These are phyloP conservation scores for Hoplostethus atlanticus DNA, from an alignment of 2,797 vertebrate species.

Conservation along the genomic window DNA sequence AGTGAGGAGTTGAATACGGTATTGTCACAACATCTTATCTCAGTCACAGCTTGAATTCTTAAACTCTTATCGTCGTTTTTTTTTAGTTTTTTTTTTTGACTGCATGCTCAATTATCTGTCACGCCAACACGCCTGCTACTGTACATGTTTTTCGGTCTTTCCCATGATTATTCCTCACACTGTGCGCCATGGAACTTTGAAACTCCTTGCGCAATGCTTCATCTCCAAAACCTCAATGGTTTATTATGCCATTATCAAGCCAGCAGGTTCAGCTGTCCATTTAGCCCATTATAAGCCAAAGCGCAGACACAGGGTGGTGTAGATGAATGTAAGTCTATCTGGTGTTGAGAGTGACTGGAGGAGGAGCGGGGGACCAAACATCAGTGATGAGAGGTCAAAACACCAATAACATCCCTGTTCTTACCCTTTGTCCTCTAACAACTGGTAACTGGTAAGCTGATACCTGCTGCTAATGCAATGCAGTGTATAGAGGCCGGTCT, in stretches of 20 bases:
- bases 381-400: too few relatives aligned
- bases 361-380: too few relatives aligned
- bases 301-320: slow-evolving; percentile 25
- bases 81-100: slow-evolving; percentile 40
- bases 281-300: slow-evolving; percentile 14
- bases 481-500: too few relatives aligned
- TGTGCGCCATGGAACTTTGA: slow-evolving; percentile 42
- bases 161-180: slow-evolving; percentile 43
- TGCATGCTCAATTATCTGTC: slow-evolving; percentile 71
- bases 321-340: slow-evolving; percentile 18
- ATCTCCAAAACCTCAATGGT: slow-evolving; percentile 40
- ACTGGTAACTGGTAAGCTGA: too few relatives aligned
- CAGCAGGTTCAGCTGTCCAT: slow-evolving; percentile 45
- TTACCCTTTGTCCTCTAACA: too few relatives aligned
- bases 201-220: slow-evolving; percentile 7
- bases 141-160: slow-evolving; percentile 56
- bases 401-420: too few relatives aligned
- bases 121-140: slow-evolving; percentile 50
- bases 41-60: slow-evolving; percentile 68
- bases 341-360: not conserved
- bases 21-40: slow-evolving; percentile 77
- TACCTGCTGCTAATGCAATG: too few relatives aligned
- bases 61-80: slow-evolving; percentile 54
- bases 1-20: slow-evolving; percentile 62
- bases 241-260: slow-evolving; percentile 55